Evolutionary conservation across 1,140 invertebrate genomes (phyloP).

Genomic region (Pissodes strobi): DNA sequence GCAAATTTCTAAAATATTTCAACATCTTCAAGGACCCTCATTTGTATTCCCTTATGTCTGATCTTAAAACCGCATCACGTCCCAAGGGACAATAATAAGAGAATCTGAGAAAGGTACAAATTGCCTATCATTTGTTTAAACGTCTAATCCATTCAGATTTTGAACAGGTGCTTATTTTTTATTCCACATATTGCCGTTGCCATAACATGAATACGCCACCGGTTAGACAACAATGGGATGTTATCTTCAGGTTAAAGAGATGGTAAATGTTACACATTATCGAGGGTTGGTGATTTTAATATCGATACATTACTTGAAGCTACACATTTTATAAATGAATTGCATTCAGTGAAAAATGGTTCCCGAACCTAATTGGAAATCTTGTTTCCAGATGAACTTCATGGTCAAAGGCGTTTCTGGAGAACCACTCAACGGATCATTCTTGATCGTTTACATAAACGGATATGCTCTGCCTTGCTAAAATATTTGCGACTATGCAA

Average conservation of each 20-base stretch:
- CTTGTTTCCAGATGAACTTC: too few relatives aligned
- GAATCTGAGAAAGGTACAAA: constrained; percentile 35
- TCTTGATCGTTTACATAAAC: too few relatives aligned
- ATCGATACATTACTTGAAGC: too few relatives aligned
- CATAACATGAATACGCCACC: not conserved
- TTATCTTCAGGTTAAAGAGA: constrained; percentile 8
- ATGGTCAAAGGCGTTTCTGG: too few relatives aligned
- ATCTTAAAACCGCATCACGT: constrained; percentile 33
- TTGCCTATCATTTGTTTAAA: constrained; percentile 33
- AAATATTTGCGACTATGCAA: too few relatives aligned
- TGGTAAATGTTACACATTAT: constrained; percentile 13
- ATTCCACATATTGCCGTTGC: not conserved
- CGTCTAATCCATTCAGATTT: constrained; percentile 25
- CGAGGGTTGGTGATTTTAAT: too few relatives aligned
- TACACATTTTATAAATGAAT: too few relatives aligned
- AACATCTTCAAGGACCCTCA: constrained; percentile 13
- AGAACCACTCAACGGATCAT: too few relatives aligned
- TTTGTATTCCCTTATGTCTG: constrained; percentile 16
- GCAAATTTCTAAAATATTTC: constrained; percentile 33
- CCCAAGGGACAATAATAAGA: constrained; percentile 22
- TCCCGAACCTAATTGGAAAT: too few relatives aligned
- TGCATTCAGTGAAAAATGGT: too few relatives aligned
- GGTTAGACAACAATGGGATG: constrained; percentile 18
- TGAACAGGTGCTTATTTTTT: constrained; percentile 29
- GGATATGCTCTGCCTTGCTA: too few relatives aligned